Evolutionary conservation across 2,888 invertebrate species (phyloP).

Genomic region (Elegia similella): DNA sequence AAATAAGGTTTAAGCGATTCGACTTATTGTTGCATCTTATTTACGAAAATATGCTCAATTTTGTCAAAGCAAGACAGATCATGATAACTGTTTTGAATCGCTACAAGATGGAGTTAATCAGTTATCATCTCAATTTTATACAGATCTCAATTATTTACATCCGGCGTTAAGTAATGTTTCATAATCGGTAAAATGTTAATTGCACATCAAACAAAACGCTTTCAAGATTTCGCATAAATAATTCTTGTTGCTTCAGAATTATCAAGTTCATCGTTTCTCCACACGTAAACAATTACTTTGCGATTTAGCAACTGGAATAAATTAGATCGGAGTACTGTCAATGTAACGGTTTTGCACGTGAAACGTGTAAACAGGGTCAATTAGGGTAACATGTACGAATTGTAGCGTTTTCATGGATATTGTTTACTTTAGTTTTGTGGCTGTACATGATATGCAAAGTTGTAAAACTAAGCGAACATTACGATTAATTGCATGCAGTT

Average conservation of each 20-base stretch:
- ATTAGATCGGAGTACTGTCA: conserved; percentile 16
- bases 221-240: conserved; percentile 1
- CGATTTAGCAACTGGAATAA: conserved; percentile 13
- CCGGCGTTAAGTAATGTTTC: not conserved
- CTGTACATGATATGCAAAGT: not conserved
- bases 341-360: conserved; percentile 30
- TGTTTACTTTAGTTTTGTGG: not conserved
- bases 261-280: conserved; percentile 12
- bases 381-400: conserved; percentile 32
- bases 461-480: not conserved
- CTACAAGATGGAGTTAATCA: too few species aligned
- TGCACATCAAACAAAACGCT: not conserved
- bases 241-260: conserved; percentile 11
- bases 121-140: too few species aligned
- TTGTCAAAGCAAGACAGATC: too few species aligned
- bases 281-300: conserved; percentile 13
- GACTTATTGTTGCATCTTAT: too few species aligned
- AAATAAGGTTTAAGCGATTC: too few species aligned
- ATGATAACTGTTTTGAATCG: too few species aligned
- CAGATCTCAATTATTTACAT: too few species aligned
- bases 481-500: not conserved
- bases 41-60: too few species aligned
- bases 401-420: conserved; percentile 16
- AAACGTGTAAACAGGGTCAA: conserved; percentile 41
- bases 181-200: not conserved